Evolutionary conservation across 2,888 invertebrate genomes (phyloP).

Genomic region (Agriotes lineatus): DNA sequence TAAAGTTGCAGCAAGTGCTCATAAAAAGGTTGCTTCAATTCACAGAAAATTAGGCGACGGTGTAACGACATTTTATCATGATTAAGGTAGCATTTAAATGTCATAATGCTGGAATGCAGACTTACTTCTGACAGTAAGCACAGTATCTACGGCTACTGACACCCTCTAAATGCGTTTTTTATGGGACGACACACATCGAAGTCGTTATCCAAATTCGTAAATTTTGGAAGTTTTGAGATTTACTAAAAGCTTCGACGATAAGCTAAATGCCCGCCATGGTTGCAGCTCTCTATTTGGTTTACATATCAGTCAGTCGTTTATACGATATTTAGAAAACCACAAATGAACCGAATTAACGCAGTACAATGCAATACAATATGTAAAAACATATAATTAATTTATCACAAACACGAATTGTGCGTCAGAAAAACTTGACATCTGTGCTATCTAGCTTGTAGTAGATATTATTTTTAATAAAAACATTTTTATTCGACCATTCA

Average conservation of each 20-base stretch:
- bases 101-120: slow-evolving; percentile 26
- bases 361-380: too few relatives aligned
- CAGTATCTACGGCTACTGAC: slow-evolving; percentile 36
- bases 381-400: too few relatives aligned
- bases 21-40: slow-evolving; percentile 32
- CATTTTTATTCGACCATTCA: too few relatives aligned
- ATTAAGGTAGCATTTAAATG: slow-evolving; percentile 32
- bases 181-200: slow-evolving; percentile 26
- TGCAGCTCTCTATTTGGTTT: too few relatives aligned
- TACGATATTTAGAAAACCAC: too few relatives aligned
- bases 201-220: slow-evolving; percentile 28
- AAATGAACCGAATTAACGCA: too few relatives aligned
- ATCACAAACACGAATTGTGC: too few relatives aligned
- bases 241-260: slow-evolving; percentile 15
- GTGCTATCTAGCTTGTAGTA: too few relatives aligned
- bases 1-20: slow-evolving; percentile 11
- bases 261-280: slow-evolving; percentile 23
- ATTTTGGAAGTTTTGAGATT: slow-evolving; percentile 11
- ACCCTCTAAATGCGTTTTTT: slow-evolving; percentile 37
- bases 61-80: slow-evolving; percentile 34
- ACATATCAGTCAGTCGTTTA: too few relatives aligned
- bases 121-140: slow-evolving; percentile 23
- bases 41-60: slow-evolving; percentile 32
- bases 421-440: too few relatives aligned
- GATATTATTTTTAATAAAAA: too few relatives aligned